These are phyloP conservation scores for Drosophila pachea DNA, from an alignment of 1,140 invertebrate species.

Conservation along the genomic window DNA sequence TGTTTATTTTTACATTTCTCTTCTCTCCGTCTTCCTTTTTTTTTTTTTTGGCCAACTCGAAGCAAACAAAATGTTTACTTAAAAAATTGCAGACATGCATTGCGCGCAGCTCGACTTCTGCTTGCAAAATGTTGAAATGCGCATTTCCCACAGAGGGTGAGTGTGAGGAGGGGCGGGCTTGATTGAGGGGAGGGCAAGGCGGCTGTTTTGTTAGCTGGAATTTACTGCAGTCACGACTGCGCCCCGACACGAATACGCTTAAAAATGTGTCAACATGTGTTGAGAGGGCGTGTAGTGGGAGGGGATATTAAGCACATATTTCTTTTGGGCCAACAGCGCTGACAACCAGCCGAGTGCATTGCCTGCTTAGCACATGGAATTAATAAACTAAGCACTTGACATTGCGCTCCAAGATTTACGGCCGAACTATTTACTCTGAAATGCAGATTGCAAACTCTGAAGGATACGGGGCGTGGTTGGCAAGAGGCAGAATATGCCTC, in stretches of 20 bases:
- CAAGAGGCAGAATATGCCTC: too few relatives aligned
- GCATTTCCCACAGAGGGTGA: conserved; percentile 26
- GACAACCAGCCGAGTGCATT: conserved; percentile 17
- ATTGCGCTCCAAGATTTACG: neutral
- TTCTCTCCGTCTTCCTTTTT: conserved; percentile 6
- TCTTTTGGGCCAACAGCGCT: conserved; percentile 9
- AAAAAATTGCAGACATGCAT: conserved; percentile 72
- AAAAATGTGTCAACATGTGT: conserved; percentile 64
- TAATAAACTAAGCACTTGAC: conserved; percentile 4
- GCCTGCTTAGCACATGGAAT: neutral
- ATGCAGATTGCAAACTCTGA: neutral
- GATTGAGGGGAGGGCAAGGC: neutral
- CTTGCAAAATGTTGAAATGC: conserved; percentile 59
- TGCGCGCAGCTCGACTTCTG: conserved; percentile 36
- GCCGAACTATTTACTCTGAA: neutral
- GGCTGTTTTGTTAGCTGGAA: conserved; percentile 55
- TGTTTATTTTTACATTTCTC: neutral
- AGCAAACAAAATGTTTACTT: conserved; percentile 73
- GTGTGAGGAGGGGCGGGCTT: neutral
- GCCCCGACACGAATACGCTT: conserved; percentile 65
- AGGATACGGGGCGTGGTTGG: too few relatives aligned
- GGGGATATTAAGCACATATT: conserved; percentile 3
- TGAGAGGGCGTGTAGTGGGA: neutral
- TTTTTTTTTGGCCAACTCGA: conserved; percentile 38
- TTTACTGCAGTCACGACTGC: conserved; percentile 72